These are phyloP conservation scores for Bombyx mandarina DNA, from an alignment of 1,140 invertebrate genomes.

Conservation along the genomic window DNA sequence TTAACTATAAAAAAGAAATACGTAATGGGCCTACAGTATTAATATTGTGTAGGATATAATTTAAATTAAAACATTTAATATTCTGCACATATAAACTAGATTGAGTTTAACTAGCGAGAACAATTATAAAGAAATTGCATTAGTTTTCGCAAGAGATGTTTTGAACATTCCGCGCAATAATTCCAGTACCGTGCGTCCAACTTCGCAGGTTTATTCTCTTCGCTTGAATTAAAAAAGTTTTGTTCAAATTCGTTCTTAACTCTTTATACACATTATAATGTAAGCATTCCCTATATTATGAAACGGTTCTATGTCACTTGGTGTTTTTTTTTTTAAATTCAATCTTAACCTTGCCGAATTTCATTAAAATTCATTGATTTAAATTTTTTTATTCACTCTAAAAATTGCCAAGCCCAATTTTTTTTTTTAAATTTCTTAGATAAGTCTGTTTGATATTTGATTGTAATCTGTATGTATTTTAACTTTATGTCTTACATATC, in stretches of 20 bases:
- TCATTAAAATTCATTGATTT: background rate
- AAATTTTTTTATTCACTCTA: background rate
- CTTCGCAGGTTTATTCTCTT: conserved; percentile 40
- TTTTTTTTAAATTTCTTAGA: background rate
- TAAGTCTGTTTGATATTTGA: background rate
- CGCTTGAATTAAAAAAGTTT: conserved; percentile 44
- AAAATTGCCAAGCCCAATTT: background rate
- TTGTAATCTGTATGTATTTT: too few relatives aligned
- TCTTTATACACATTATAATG: conserved; percentile 14
- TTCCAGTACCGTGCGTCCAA: conserved; percentile 17
- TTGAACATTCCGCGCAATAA: conserved; percentile 16
- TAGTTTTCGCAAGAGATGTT: conserved; percentile 15
- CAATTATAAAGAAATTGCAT: conserved; percentile 13
- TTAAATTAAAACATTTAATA: background rate
- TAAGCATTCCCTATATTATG: background rate
- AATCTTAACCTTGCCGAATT: background rate
- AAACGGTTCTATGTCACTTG: background rate
- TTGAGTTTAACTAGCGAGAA: background rate
- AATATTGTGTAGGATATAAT: background rate
- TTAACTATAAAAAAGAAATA: too few relatives aligned
- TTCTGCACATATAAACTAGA: background rate
- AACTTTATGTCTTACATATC: too few relatives aligned
- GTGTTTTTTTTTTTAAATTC: background rate
- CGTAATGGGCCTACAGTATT: background rate
- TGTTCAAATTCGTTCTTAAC: conserved; percentile 18